Conservation (phyloP, 2,113 vertebrate genomes). For the Corythaixoides concolor region DNA sequence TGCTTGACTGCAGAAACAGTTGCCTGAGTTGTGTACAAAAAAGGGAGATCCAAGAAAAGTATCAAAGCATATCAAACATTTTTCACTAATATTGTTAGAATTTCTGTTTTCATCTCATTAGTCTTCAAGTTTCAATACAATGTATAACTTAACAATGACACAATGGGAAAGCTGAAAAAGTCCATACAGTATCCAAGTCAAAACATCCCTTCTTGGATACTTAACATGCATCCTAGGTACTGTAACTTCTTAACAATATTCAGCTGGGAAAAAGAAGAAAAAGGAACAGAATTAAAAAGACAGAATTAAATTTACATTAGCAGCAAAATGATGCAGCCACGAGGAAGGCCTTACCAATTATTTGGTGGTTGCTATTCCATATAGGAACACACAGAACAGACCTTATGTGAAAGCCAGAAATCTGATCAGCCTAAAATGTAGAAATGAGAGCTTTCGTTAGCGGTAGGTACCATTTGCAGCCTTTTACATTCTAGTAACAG, state of each 20-base stretch:
- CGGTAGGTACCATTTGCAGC: neutral
- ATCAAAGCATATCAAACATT: neutral
- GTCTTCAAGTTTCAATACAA: neutral
- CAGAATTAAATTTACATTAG: neutral
- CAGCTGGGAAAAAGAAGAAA: constrained; percentile 17
- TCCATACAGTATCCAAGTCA: constrained; percentile 6
- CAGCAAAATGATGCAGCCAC: neutral
- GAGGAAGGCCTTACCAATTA: constrained; percentile 87
- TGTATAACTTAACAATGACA: neutral
- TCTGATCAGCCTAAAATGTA: constrained; percentile 90
- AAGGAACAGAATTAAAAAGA: neutral
- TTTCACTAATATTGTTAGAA: neutral
- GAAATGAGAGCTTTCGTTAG: constrained; percentile 51
- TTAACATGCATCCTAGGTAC: constrained; percentile 16
- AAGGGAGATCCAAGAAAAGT: neutral
- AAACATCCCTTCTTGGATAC: constrained; percentile 32
- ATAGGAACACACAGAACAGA: constrained; percentile 98
- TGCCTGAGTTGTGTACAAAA: neutral
- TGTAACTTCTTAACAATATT: constrained; percentile 1
- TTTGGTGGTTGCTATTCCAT: constrained; percentile 99
- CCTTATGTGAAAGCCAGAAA: constrained; percentile 96
- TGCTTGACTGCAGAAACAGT: neutral
- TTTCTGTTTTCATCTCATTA: neutral
- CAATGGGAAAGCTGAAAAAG: neutral
- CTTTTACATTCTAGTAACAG: neutral